Percentiles rank a stretch among this genome's conserved stretches.
Conservation (phyloP, 2,113 vertebrate species). For the Daboia siamensis region DNA sequence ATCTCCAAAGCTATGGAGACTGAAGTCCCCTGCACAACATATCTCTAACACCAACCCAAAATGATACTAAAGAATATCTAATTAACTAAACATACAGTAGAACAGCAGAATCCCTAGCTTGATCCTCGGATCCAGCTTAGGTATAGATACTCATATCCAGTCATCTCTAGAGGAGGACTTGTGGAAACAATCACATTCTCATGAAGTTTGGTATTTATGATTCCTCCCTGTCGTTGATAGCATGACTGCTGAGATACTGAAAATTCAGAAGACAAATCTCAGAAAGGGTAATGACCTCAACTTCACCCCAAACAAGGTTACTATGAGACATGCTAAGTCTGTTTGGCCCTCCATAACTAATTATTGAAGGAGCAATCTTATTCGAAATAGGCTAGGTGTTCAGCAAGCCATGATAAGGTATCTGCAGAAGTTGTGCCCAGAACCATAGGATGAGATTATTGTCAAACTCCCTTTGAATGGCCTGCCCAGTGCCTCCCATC, state of each 20-base stretch:
- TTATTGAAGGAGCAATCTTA: background rate
- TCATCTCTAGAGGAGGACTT: background rate
- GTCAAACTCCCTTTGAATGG: background rate
- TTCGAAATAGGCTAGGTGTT: background rate
- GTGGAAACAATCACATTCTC: background rate
- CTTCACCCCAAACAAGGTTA: background rate
- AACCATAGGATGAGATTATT: background rate
- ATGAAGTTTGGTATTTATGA: background rate
- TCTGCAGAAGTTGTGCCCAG: background rate
- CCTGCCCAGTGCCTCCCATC: background rate
- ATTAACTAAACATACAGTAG: background rate
- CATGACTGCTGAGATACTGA: background rate
- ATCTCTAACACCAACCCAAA: background rate
- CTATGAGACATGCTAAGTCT: background rate
- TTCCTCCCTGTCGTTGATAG: background rate
- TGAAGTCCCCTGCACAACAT: background rate
- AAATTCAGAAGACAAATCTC: background rate
- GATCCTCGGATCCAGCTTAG: background rate
- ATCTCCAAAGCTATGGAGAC: background rate
- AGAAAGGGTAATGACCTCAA: background rate
- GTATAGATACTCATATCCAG: background rate
- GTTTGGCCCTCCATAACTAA: background rate
- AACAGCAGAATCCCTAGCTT: background rate
- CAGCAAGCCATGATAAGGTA: background rate
- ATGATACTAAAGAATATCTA: background rate